A percentile compares a stretch with the other conserved stretches of the same genome.
Evolutionary conservation across 2,888 invertebrate species (phyloP).

Genomic region (Opisthograptis luteolata): DNA sequence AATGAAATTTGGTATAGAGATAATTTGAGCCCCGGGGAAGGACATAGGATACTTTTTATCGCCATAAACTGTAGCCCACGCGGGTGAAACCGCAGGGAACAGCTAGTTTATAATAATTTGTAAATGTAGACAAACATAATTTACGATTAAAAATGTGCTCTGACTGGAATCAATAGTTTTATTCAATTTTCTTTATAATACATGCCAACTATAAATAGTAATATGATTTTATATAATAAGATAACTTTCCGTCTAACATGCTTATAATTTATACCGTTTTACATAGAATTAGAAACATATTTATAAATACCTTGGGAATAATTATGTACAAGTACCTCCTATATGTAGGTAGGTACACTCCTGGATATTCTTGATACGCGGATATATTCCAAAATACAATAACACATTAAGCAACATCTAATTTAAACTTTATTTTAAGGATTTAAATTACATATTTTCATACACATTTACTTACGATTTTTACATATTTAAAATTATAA

Average conservation of each 20-base stretch:
- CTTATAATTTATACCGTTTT: slow-evolving; percentile 1
- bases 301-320: slow-evolving; percentile 35
- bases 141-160: slow-evolving; percentile 42
- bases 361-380: neutral
- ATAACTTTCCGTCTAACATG: slow-evolving; percentile 3
- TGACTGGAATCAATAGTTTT: slow-evolving; percentile 34
- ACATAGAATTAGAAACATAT: slow-evolving; percentile 46
- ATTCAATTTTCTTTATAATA: slow-evolving; percentile 35
- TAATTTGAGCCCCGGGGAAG: no score
- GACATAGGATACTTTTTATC: no score
- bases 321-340: slow-evolving; percentile 1
- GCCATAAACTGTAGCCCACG: no score
- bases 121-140: slow-evolving; percentile 30
- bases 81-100: no score
- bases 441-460: slow-evolving; percentile 1
- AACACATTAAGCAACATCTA: neutral
- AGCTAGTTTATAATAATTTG: slow-evolving; percentile 5
- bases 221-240: no score
- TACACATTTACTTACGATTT: slow-evolving; percentile 26
- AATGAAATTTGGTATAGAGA: no score
- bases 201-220: no score
- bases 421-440: neutral
- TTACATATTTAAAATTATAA: slow-evolving; percentile 22
- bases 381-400: neutral
- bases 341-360: neutral